Evolutionary conservation across 30 jellyfish, hydroid and myxozoan species (phyloP).

Genomic region (Aurelia sp.): DNA sequence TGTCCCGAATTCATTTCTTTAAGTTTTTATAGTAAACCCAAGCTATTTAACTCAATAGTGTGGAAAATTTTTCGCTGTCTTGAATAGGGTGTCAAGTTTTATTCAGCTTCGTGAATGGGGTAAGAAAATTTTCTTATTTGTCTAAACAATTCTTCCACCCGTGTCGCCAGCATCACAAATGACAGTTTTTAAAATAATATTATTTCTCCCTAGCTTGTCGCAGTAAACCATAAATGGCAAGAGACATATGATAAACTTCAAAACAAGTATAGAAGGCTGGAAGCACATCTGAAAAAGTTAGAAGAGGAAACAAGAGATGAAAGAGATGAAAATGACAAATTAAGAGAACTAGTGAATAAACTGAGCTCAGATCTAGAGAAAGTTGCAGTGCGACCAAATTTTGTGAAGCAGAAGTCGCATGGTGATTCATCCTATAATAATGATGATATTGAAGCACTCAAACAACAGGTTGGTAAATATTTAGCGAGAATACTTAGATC

Average conservation of each 20-base stretch:
- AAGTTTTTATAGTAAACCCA: too few relatives aligned
- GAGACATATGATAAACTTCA: constrained; percentile 22
- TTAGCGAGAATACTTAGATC: too few relatives aligned
- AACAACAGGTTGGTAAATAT: constrained; percentile 61
- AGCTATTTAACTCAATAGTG: too few relatives aligned
- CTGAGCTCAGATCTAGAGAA: constrained; percentile 39
- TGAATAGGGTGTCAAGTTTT: too few relatives aligned
- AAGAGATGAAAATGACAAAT: constrained; percentile 37
- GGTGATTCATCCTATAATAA: constrained; percentile 2
- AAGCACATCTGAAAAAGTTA: constrained; percentile 22
- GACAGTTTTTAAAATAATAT: neutral
- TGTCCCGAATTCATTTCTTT: too few relatives aligned
- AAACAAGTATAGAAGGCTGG: constrained; percentile 9
- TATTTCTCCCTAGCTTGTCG: constrained; percentile 27
- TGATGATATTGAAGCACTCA: constrained; percentile 73
- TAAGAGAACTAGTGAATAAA: constrained; percentile 19
- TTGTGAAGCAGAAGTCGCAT: neutral
- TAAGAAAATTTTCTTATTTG: too few relatives aligned
- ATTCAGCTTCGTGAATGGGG: too few relatives aligned
- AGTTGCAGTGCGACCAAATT: neutral
- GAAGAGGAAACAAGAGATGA: constrained; percentile 21
- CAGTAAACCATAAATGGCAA: constrained; percentile 48
- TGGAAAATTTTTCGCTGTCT: too few relatives aligned
- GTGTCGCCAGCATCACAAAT: too few relatives aligned
- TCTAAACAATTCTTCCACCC: too few relatives aligned